phyloP scores from a whole-genome alignment of 1,140 invertebrate species.

The Sinella curviseta region DNA sequence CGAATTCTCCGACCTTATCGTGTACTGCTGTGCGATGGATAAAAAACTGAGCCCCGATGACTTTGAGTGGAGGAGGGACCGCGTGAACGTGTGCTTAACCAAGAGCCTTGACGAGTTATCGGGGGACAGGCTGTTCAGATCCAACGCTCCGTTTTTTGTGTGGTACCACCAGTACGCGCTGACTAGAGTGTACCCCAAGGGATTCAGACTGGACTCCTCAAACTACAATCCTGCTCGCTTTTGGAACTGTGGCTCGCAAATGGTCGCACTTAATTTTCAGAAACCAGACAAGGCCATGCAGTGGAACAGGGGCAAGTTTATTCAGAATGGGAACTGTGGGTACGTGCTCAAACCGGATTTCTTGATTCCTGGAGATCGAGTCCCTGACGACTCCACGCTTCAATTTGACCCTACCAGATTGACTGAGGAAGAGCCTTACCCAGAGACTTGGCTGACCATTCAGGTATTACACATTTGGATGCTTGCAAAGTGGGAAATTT shows the following conservation, averaged over 20 bases:
- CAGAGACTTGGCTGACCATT: neutral
- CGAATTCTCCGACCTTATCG: conserved; percentile 92
- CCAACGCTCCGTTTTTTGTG: neutral
- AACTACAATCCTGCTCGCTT: conserved; percentile 93
- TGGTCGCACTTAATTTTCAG: conserved; percentile 97
- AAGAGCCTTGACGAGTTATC: neutral
- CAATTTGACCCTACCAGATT: neutral
- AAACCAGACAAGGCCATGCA: conserved; percentile 83
- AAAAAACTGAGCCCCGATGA: neutral
- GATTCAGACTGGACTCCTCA: conserved; percentile 88
- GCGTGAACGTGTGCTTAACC: neutral
- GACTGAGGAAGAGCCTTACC: neutral
- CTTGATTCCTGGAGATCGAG: conserved; percentile 66
- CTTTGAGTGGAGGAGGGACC: neutral
- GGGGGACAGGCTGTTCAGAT: neutral
- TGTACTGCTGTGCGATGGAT: conserved; percentile 88
- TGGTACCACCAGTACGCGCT: conserved; percentile 81
- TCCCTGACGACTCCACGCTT: neutral
- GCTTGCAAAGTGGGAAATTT: neutral
- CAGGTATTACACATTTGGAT: neutral
- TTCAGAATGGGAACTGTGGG: conserved; percentile 68
- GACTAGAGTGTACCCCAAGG: conserved; percentile 84
- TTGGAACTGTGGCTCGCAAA: conserved; percentile 94
- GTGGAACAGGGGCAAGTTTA: conserved; percentile 79
- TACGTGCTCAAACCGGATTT: conserved; percentile 78